Base-by-base conservation (phyloP, 2,113 vertebrate species). In the Elanoides forficatus region DNA sequence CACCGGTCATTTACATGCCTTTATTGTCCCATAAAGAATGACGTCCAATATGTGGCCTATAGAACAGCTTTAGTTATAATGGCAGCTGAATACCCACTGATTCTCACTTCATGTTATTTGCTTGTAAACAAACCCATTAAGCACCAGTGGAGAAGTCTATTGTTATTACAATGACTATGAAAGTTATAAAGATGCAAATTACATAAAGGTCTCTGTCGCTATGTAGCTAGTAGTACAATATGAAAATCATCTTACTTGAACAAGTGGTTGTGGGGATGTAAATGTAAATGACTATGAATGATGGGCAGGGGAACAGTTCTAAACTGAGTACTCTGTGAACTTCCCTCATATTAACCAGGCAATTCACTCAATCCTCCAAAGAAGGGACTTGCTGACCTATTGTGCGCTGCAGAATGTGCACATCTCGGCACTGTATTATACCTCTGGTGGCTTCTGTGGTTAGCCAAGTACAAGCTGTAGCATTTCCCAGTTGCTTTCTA, bases 101-200 rank as follows among this genome's bases (percentile, higher is more conserved):
- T 75, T 90, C 53, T 85, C 71, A 73, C 30, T 80, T 95, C 23
- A 30, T 43, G 52, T 38, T 73, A n/a, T 67, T 84, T 58, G 32
- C 62, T 55, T 53, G 27, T 79, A 93, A 95, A 94, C 58, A 85
- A 94, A 82, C 29, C 30, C 74, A 95, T 91, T 95, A 94, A 86
- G 38, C 40, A 63, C 40, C 38, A 32, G 3, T 40, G 38, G 60
- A 81, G 48, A 81, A 91, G 74, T 30, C 48, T 80, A 48, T 34
- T 52, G 27, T 53, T 94, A 88, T 96, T 94, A 86, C 32, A 82
- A 55, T 58, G 62, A 87, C 45, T 92, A 30, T 38, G 36, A 75
- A 88, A 88, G 62, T 66, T 82, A 90, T 42, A 94, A 92, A 88
- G 62, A 73, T 50, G 45, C 22, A 68, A 66, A 86, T 87, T 82